A percentile compares a stretch with the other conserved stretches of the same genome.
Evolutionary conservation across 2,888 invertebrate genomes (phyloP).

Genomic region (Vanessa cardui): DNA sequence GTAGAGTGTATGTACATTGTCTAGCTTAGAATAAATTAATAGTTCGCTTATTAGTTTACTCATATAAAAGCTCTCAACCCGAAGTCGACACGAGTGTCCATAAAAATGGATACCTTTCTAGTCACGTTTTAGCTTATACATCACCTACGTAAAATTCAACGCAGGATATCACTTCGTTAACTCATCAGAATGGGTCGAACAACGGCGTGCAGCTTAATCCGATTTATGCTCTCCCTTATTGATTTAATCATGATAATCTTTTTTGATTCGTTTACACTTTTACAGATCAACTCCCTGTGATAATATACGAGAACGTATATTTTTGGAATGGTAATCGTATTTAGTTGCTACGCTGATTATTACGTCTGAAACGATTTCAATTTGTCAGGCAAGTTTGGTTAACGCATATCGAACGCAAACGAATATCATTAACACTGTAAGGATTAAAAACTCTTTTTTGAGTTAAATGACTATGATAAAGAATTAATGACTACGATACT

Average conservation of each 20-base stretch:
- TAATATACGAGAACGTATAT: background rate
- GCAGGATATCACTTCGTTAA: slow-evolving; percentile 40
- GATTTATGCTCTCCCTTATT: slow-evolving; percentile 33
- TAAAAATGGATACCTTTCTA: slow-evolving; percentile 20
- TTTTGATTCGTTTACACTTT: slow-evolving; percentile 12
- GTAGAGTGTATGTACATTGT: no score
- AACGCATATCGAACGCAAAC: no score
- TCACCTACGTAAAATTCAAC: slow-evolving; percentile 40
- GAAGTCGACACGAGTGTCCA: slow-evolving; percentile 4
- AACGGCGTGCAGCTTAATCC: slow-evolving; percentile 24
- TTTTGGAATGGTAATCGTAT: no score
- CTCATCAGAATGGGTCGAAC: slow-evolving; percentile 36
- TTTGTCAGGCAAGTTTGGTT: no score
- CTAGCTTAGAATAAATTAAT: background rate
- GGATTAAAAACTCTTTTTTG: no score
- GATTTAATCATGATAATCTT: slow-evolving; percentile 33
- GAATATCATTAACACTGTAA: no score
- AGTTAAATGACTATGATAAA: no score
- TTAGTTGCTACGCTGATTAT: no score
- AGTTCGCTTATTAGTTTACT: background rate
- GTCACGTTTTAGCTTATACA: slow-evolving; percentile 39
- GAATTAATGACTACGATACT: no score
- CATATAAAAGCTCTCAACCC: background rate
- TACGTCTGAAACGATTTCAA: no score
- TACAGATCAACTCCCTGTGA: background rate